Percentiles rank a stretch among this genome's conserved stretches.
Conservation (phyloP, 2,888 invertebrate species). For the Athrips mouffetella region DNA sequence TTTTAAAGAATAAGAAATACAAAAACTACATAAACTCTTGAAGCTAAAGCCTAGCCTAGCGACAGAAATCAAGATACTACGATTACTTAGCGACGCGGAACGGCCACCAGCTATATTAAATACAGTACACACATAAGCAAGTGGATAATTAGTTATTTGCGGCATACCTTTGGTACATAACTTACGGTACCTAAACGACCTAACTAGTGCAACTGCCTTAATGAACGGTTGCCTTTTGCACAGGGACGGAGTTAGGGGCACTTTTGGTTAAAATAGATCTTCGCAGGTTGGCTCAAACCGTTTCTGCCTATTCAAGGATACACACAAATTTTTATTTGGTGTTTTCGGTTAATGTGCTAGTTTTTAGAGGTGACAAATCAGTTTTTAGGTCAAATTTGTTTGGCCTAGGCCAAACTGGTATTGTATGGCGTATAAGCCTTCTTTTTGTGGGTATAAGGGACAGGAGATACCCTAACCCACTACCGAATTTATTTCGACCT, state of each 20-base stretch:
- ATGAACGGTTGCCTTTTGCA: slow-evolving; percentile 10
- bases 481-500: too few relatives aligned
- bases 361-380: too few relatives aligned
- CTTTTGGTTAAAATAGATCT: too few relatives aligned
- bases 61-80: background rate
- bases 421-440: too few relatives aligned
- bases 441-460: too few relatives aligned
- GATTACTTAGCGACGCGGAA: background rate
- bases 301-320: too few relatives aligned
- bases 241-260: background rate
- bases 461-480: too few relatives aligned
- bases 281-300: too few relatives aligned
- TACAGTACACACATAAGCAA: slow-evolving; percentile 8
- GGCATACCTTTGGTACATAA: slow-evolving; percentile 7
- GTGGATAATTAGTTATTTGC: slow-evolving; percentile 12
- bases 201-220: slow-evolving; percentile 14
- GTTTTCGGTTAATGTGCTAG: too few relatives aligned
- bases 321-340: too few relatives aligned
- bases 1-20: background rate
- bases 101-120: background rate
- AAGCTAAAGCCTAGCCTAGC: background rate
- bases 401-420: too few relatives aligned
- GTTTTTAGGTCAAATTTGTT: too few relatives aligned
- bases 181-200: slow-evolving; percentile 18
- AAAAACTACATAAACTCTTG: background rate